Evolutionary conservation across 30 jellyfish, hydroid and myxozoan genomes (phyloP), one percentile per base, ranked within the genome.

Genomic region (Rhopilema esculentum): DNA sequence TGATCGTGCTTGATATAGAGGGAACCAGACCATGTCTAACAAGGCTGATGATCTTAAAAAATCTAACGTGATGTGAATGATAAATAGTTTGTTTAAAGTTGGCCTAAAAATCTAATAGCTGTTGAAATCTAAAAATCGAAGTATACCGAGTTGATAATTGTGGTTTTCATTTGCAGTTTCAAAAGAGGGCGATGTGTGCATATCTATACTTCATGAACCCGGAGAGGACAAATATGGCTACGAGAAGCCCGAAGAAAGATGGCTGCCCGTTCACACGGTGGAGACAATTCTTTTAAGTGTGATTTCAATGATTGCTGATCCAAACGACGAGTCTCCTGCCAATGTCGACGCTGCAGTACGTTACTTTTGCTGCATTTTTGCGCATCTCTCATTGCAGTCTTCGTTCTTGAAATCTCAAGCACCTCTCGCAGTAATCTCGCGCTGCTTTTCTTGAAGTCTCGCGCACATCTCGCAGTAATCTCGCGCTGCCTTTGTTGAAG

Each of bases 291-390:
- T 96, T 31, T 31, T 96, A 57, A 92, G 99, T 72, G 99, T 96
- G 8, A 96, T 96, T n/a, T 96, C 99, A 24, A 96, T 96, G 99
- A 92, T 96, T 29, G 89, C 97, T 30, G 99, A 91, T 65, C 99
- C 99, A 29, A 96, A 96, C 69, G 99, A 96, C 71, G 97, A 96
- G 84, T 96, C 99, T 21, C 99, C 99, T 27, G 99, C 99, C 1
- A 96, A 96, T 79, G 99, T 96, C n/a, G 99, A 96, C 75, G 99
- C 99, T 27, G 99, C 99, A 20, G 99, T 96, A 89, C 74, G 97
- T 89, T 20, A 72, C 40, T 20, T 27, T 1, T 40, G 24, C 22
- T 19, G 23, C 19, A n/a, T n/a, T n/a, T n/a, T n/a, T n/a, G n/a
- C n/a, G n/a, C n/a, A n/a, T n/a, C 23, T 67, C 23, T 67, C 23